phyloP scores from a whole-genome alignment of 2,797 vertebrate genomes.

The Malacoctenus gilli region DNA sequence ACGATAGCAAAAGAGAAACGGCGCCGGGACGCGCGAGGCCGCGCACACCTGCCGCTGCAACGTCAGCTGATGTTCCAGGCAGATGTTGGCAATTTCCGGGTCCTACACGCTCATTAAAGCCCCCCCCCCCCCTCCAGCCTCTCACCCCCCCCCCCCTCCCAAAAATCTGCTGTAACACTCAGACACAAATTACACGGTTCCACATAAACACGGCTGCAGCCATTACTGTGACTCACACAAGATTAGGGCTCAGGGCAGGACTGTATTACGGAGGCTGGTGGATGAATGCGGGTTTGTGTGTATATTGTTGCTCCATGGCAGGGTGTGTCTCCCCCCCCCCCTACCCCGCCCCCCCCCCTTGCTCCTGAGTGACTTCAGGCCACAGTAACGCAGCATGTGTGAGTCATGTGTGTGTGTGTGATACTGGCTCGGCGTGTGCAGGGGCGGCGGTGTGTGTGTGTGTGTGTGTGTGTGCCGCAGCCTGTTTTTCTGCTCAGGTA shows the following conservation, averaged over 20 bases:
- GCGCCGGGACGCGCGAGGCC: not conserved
- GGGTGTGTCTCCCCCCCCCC: slow-evolving; percentile 69
- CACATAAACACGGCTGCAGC: slow-evolving; percentile 53
- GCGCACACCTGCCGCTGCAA: slow-evolving; percentile 29
- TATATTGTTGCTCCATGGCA: slow-evolving; percentile 59
- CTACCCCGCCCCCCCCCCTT: no score
- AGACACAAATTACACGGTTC: slow-evolving; percentile 64
- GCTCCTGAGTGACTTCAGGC: slow-evolving; percentile 78
- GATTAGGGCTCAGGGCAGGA: slow-evolving; percentile 46
- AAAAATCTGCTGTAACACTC: slow-evolving; percentile 35
- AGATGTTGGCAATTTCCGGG: not conserved
- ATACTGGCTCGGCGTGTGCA: slow-evolving; percentile 72
- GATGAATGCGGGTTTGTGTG: slow-evolving; percentile 51
- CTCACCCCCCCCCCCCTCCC: no score
- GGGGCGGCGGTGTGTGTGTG: slow-evolving; percentile 58
- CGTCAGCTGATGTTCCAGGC: slow-evolving; percentile 3
- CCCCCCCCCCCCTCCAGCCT: no score
- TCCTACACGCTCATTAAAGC: no score
- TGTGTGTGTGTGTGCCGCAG: slow-evolving; percentile 76
- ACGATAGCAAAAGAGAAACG: not conserved
- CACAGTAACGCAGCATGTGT: slow-evolving; percentile 66
- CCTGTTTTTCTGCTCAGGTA: slow-evolving; percentile 83
- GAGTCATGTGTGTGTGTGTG: slow-evolving; percentile 49
- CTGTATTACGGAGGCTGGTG: slow-evolving; percentile 24
- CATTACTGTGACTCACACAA: slow-evolving; percentile 65